Base-by-base conservation (phyloP, 2,113 vertebrate species). In the Takifugu flavidus region DNA sequence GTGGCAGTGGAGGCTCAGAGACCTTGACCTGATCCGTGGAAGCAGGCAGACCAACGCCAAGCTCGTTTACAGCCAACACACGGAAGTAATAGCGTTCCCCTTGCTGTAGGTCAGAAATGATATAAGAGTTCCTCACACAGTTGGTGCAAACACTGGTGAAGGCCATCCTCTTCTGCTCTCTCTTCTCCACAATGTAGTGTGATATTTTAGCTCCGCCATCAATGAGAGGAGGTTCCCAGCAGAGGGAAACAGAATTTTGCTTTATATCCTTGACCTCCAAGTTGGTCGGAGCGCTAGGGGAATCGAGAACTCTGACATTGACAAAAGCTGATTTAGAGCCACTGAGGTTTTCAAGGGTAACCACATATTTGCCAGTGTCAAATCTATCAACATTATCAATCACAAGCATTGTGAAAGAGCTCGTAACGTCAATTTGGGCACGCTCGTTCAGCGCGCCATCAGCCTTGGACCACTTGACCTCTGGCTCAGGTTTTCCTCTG, bases 331-430 rank as follows among this genome's bases (percentile, higher is more conserved):
- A 93, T 87, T 99, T 99, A 72, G 91, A 93, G 56, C 97, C 96
- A 82, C 91, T 95, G 65, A 93, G 94, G 67, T 98, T 99, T 88
- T 98, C 96, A 72, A 98, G 91, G 42, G 92, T 96, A 61, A 99
- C 86, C 25, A 95, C 92, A 77, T 99, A 99, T 85, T 93, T 95
- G 11, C 97, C 97, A 39, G 93, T 98, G 68, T 99, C 95, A 87
- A 98, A 99, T 87, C 97, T 92, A 82, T 96, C 94, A 50, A 98
- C 96, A 29, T 96, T 96, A 65, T 99, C 96, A 85, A 99, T 94
- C 42, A 98, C 92, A 68, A 99, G 83, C 94, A 96, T 96, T 62
- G 97, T 98, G 65, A 96, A 98, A 56, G 96, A 98, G 81, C 94
- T 92, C 47, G 96, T 98, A 62, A 94, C 93, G 74, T 98, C 97